A percentile compares a stretch with the other conserved stretches of the same genome.
phyloP scores from a whole-genome alignment of 2,113 vertebrate genomes.

The Myotis lucifugus region DNA sequence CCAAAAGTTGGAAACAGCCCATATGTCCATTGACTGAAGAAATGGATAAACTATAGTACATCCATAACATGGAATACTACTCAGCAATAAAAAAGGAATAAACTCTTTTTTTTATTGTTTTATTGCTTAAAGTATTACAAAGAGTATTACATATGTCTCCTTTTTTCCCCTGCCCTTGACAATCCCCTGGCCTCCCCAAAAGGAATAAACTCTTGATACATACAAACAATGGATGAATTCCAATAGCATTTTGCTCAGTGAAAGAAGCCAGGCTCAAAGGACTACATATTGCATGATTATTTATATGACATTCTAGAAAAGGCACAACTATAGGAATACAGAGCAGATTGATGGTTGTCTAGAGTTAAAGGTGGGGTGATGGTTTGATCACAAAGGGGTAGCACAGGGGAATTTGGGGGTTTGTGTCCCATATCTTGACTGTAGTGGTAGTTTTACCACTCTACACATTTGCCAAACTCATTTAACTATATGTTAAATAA shows the following conservation, averaged over 20 bases:
- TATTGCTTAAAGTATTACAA: too few species aligned
- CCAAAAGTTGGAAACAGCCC: neutral
- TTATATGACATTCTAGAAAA: slow-evolving; percentile 28
- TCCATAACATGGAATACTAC: neutral
- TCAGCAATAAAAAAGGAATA: neutral
- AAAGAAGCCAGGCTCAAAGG: neutral
- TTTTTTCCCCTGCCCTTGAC: too few species aligned
- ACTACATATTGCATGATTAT: neutral
- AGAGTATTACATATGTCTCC: too few species aligned
- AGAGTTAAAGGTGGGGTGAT: neutral
- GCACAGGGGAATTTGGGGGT: neutral
- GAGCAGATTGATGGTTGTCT: neutral
- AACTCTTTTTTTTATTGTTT: neutral
- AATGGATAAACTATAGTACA: neutral
- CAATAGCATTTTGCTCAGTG: neutral
- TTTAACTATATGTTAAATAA: neutral
- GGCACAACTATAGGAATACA: neutral
- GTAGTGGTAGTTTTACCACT: neutral
- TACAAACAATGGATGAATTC: neutral
- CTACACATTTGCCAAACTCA: neutral
- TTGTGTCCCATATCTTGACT: neutral
- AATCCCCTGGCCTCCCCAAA: neutral
- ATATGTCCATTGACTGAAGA: neutral
- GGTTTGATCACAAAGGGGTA: neutral
- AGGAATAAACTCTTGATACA: neutral